Evolutionary conservation across 2,888 invertebrate species (phyloP).

Genomic region (Melinaea menophilus): DNA sequence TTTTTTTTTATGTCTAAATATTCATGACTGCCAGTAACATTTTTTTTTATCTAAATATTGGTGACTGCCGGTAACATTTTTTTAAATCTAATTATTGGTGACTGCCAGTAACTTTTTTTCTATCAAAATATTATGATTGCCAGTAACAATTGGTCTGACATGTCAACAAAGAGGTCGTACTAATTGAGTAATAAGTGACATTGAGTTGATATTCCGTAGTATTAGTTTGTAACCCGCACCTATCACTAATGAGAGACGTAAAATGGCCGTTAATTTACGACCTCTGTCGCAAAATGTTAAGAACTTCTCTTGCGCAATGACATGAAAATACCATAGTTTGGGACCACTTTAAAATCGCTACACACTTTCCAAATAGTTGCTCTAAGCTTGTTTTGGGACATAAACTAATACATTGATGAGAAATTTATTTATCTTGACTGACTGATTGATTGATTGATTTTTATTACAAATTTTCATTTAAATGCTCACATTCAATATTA

Average conservation of each 20-base stretch:
- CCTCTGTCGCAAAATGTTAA: conserved; percentile 63
- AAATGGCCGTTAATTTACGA: conserved; percentile 59
- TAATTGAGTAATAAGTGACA: too few species aligned
- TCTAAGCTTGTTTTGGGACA: conserved; percentile 29
- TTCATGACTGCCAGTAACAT: too few species aligned
- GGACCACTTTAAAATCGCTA: conserved; percentile 32
- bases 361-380: conserved; percentile 33
- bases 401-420: neutral
- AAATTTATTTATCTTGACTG: neutral
- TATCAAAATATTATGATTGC: too few species aligned
- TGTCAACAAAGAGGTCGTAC: too few species aligned
- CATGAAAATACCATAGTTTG: conserved; percentile 45
- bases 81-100: too few species aligned
- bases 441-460: neutral
- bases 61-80: too few species aligned
- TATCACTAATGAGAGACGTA: conserved; percentile 58
- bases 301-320: conserved; percentile 58
- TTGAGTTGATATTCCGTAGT: conserved; percentile 2
- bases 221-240: conserved; percentile 46
- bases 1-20: too few species aligned
- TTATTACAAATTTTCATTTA: too few species aligned
- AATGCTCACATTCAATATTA: too few species aligned
- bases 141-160: too few species aligned
- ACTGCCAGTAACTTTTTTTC: too few species aligned
- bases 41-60: too few species aligned